These are phyloP conservation scores for Neosalanx taihuensis DNA, from an alignment of 2,797 vertebrate genomes.

Conservation along the genomic window DNA sequence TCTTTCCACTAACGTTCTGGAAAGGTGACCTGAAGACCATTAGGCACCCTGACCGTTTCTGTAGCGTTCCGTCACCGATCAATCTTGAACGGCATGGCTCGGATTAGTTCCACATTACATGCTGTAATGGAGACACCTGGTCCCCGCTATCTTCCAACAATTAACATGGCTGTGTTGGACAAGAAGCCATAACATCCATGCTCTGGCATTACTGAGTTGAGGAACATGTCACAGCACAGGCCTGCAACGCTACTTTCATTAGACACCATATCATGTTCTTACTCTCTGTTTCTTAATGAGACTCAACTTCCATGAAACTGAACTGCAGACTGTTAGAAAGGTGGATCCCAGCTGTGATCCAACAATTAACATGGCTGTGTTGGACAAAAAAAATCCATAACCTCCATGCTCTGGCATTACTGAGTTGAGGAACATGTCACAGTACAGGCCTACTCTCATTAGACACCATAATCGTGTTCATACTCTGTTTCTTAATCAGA, in stretches of 20 bases:
- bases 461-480: not conserved
- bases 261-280: not conserved
- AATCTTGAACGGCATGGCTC: conserved; percentile 29
- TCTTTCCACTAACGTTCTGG: not conserved
- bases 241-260: not conserved
- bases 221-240: not conserved
- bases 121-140: conserved; percentile 43
- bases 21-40: conserved; percentile 7
- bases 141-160: conserved; percentile 46
- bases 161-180: conserved; percentile 42
- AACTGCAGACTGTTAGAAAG: too few relatives aligned
- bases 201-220: conserved; percentile 5
- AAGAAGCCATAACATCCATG: conserved; percentile 25
- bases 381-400: conserved; percentile 39
- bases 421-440: not conserved
- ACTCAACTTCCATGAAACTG: too few relatives aligned
- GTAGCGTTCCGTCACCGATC: conserved; percentile 24
- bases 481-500: too few relatives aligned
- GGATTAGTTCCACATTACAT: conserved; percentile 48
- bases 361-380: conserved; percentile 48
- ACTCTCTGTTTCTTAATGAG: too few relatives aligned
- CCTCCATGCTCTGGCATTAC: conserved; percentile 7
- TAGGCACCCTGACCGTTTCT: not conserved
- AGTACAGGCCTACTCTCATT: not conserved
- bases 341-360: conserved; percentile 28